Evolutionary conservation across 1,140 invertebrate genomes (phyloP).

Genomic region (Heterodera schachtii): DNA sequence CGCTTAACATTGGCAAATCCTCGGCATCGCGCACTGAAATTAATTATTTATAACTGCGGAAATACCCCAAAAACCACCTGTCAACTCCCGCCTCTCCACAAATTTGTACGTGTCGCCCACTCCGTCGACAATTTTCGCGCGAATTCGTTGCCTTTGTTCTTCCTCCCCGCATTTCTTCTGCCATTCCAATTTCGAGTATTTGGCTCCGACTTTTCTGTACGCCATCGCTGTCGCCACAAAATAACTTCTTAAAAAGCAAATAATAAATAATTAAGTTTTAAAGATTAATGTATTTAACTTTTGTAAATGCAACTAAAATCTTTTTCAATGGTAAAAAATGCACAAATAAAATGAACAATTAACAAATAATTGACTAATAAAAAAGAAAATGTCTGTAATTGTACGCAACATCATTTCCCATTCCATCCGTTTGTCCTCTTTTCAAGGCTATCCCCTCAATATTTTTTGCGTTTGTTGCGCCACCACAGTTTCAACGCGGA

Average conservation of each 20-base stretch:
- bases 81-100: constrained; percentile 28
- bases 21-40: constrained; percentile 25
- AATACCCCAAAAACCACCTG: constrained; percentile 14
- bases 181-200: neutral
- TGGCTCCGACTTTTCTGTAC: neutral
- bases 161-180: neutral
- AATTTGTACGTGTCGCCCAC: constrained; percentile 30
- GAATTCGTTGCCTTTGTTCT: neutral
- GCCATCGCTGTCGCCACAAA: neutral
- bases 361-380: no score
- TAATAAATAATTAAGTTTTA: no score
- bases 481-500: constrained; percentile 46
- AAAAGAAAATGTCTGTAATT: no score
- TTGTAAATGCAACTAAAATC: no score
- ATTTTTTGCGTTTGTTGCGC: constrained; percentile 39
- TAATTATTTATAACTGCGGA: constrained; percentile 4
- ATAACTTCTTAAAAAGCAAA: no score
- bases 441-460: neutral
- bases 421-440: no score
- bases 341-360: no score
- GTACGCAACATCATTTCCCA: no score
- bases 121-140: neutral
- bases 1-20: constrained; percentile 16
- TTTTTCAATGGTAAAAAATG: no score
- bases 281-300: no score